Evolutionary conservation across 2,888 invertebrate species (phyloP), one percentile per base, ranked within the genome.

Genomic region (Drosophila tanythrix): DNA sequence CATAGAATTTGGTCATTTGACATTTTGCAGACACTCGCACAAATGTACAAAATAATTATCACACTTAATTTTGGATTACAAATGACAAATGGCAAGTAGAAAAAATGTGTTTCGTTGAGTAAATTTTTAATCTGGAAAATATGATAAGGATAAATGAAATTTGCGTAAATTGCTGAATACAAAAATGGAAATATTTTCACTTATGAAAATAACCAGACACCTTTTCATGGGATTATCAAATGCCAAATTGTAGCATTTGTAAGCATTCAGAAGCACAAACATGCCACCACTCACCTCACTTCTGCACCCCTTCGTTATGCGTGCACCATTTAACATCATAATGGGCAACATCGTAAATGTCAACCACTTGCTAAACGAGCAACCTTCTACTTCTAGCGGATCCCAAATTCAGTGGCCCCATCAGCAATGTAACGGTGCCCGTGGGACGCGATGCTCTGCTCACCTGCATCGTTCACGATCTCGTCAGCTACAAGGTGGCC

Each of bases 401-500:
- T 93, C 97, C 97, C 11, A 96, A 96, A 85, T 97, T 97, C 94
- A 96, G 95, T 89, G 96, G 95, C 67, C 96, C 97, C 61, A 97
- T 98, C 89, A 94, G 95, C 81, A 98, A 98, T 94, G 96, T 97
- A 83, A 97, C 97, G 10, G 95, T 96, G 13, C 96, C 97, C 18
- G 96, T 97, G 64, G 97, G 97, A 52, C 94, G 97, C 72, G 97
- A 97, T 93, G 97, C 97, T 8, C 95, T 96, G 60, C 94, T 98
- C 60, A 95, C 96, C 57, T 98, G 97, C 92, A 94, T 96, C 59
- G 97, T 98, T 11, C 96, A 97, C 92, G 97, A 97, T 93, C 95
- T 98, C 70, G 96, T 95, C 67, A 94, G 95, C 25, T 98, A 96
- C 92, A 97, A 97, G 96, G 97, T 97, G 94, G 98, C 98, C 72